phyloP scores from a whole-genome alignment of 2,888 invertebrate species.

The Euphydryas editha region DNA sequence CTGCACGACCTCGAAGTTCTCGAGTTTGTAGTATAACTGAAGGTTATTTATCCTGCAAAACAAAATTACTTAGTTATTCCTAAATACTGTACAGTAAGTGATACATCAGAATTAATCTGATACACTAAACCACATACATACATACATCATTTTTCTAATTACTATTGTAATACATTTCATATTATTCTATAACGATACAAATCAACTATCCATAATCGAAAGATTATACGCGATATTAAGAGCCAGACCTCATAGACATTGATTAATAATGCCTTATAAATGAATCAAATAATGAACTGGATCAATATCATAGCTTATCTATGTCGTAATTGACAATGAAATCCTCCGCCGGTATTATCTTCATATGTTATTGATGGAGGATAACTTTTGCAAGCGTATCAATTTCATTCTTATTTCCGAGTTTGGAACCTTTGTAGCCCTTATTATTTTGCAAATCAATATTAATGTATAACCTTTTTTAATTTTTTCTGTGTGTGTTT shows the following conservation, averaged over 20 bases:
- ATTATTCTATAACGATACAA: background rate
- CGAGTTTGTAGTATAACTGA: too few species aligned
- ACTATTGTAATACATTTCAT: background rate
- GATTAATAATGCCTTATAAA: constrained; percentile 24
- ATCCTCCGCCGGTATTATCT: background rate
- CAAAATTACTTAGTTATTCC: too few species aligned
- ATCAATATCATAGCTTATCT: background rate
- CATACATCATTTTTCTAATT: background rate
- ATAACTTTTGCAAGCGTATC: background rate
- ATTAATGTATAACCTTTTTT: too few species aligned
- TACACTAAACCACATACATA: too few species aligned
- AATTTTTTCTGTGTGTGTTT: too few species aligned
- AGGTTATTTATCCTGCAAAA: too few species aligned
- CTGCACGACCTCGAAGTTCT: too few species aligned
- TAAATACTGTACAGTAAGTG: too few species aligned
- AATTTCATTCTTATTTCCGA: background rate
- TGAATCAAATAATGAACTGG: constrained; percentile 26
- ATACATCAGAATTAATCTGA: too few species aligned
- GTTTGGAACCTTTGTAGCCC: too few species aligned
- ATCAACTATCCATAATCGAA: constrained; percentile 6
- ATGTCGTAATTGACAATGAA: constrained; percentile 3
- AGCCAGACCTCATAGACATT: constrained; percentile 16
- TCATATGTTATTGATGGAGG: background rate
- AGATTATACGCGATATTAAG: constrained; percentile 6
- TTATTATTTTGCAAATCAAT: too few species aligned